Percentiles rank a stretch among this genome's conserved stretches.
These are phyloP conservation scores for Chaenogobius annularis DNA, from an alignment of 2,113 vertebrate genomes.

Conservation along the genomic window DNA sequence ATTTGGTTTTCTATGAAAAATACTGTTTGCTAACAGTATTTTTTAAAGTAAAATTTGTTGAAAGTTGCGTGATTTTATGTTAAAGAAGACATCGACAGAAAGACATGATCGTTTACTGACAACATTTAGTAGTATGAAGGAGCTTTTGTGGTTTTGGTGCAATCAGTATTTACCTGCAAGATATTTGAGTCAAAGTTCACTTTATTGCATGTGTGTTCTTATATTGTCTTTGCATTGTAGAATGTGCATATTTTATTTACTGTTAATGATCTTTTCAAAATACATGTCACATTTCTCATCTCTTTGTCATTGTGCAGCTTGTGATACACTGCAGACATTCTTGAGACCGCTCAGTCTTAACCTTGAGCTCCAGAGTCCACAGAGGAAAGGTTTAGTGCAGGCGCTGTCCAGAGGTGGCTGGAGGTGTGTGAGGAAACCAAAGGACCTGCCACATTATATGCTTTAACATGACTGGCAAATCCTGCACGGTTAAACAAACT, in stretches of 20 bases:
- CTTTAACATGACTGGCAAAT: constrained; percentile 96
- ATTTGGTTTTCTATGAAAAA: neutral
- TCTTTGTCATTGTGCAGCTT: constrained; percentile 50
- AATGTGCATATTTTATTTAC: neutral
- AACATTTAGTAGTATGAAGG: neutral
- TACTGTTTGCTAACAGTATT: neutral
- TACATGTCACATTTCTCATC: constrained; percentile 38
- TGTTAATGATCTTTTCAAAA: neutral
- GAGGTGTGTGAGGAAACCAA: constrained; percentile 70
- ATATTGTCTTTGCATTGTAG: neutral
- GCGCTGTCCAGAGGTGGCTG: constrained; percentile 34
- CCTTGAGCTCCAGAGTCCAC: constrained; percentile 79
- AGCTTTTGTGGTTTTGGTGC: neutral
- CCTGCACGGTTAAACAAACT: constrained; percentile 95
- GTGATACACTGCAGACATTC: constrained; percentile 69
- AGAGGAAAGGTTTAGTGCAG: constrained; percentile 33
- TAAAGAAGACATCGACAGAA: neutral
- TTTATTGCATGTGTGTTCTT: neutral
- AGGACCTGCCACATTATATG: constrained; percentile 90
- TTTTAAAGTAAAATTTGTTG: too few species aligned
- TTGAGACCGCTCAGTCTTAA: constrained; percentile 84
- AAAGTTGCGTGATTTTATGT: neutral
- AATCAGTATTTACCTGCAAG: neutral
- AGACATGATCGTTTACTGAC: neutral
- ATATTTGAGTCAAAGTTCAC: neutral